Conservation (phyloP, 2,797 vertebrate genomes). For the Phrynocephalus vlangalii region DNA sequence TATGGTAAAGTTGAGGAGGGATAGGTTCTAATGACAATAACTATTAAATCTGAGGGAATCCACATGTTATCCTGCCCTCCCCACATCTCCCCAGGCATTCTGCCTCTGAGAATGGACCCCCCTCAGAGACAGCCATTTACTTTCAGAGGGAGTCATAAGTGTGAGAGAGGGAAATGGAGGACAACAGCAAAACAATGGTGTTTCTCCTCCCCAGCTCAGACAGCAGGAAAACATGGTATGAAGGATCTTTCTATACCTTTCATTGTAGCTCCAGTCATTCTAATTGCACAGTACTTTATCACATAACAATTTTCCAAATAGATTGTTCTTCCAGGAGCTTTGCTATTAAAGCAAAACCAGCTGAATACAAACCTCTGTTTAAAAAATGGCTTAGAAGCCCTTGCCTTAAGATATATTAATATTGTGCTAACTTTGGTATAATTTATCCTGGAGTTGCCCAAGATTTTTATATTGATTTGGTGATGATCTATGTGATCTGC, state of each 20-base stretch:
- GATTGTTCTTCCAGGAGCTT: neutral
- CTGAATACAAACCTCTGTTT: neutral
- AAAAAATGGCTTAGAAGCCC: neutral
- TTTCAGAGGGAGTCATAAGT: no score
- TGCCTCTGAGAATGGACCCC: neutral
- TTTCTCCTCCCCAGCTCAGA: no score
- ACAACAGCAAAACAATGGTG: no score
- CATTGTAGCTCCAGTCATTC: neutral
- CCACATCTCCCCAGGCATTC: neutral
- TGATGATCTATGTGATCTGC: conserved; percentile 41
- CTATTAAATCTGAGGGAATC: no score
- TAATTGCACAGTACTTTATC: neutral
- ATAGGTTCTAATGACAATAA: no score
- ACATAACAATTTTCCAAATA: neutral
- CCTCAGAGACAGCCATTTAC: neutral
- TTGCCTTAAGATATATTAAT: conserved; percentile 13
- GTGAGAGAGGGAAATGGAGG: no score
- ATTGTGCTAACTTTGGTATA: conserved; percentile 3
- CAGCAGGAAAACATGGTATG: neutral
- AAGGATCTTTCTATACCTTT: neutral
- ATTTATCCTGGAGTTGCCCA: conserved; percentile 20
- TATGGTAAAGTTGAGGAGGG: no score
- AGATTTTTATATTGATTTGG: conserved; percentile 39
- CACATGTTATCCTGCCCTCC: no score
- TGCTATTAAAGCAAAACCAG: conserved; percentile 7